Evolutionary conservation across 2,888 invertebrate genomes (phyloP), one percentile per base, ranked within the genome.

Genomic region (Thecophora atra): DNA sequence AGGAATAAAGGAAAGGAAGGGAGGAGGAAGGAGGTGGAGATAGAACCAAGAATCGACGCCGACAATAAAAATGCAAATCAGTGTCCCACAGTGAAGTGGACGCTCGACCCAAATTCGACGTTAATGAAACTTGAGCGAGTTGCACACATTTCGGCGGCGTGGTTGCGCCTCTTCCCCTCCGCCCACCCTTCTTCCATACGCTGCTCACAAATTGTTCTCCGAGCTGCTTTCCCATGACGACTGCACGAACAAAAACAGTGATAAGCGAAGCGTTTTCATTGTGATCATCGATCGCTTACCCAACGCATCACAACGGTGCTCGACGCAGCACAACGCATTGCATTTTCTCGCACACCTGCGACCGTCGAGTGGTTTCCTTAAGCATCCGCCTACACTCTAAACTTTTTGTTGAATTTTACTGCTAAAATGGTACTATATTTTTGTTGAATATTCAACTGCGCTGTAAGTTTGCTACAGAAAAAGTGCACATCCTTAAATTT

Each of bases 61-160:
- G 19, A 68, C 64, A 70, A 71, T 67, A 72, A 72, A 76, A 74
- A 73, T 74, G 71, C 74, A 72, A 74, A 74, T 73, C 71, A 74
- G 73, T 73, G 71, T 76, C 74, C 73, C 66, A 74, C 73, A 28
- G 73, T 69, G 71, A 73, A 24, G 56, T 19, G 24, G 24, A 56
- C 56, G 63, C 37, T n/a, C n/a, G 51, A 44, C 65, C 24, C 51
- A 26, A 15, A 65, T 37, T n/a, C 65, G n/a, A 51, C 52, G 65
- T 66, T 51, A 66, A 66, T 66, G 65, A 66, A 66, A 66, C 65
- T 28, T 30, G 65, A 66, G 51, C 65, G 65, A 28, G 26, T n/a
- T n/a, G n/a, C n/a, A n/a, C n/a, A n/a, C n/a, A n/a, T n/a, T n/a
- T n/a, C 65, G 8, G 65, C 51, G 26, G n/a, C 26, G 51, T 30